Base-by-base conservation (phyloP, 92 coral and sea anemone genomes). In the Hydrozoanthus gracilis region DNA sequence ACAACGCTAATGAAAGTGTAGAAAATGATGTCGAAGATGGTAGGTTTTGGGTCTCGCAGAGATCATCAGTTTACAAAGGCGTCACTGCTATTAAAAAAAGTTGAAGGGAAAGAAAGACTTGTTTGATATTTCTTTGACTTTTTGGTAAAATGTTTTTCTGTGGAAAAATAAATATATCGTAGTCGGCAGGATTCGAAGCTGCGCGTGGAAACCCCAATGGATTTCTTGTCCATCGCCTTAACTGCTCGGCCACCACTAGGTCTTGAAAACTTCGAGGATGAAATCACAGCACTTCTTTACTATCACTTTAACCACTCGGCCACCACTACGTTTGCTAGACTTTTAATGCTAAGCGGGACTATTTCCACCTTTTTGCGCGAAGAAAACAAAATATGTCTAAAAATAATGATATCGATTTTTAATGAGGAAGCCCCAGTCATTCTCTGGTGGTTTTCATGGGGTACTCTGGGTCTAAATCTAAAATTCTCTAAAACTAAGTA, bases 171-270 rank as follows among this genome's bases (percentile, higher is more conserved):
- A 27, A 27, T 27, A 27, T 0, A 27, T 27, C 93, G 93, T 91
- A 91, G 93, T 91, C 91, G 92, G 92, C 92, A 91, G 94, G 94
- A 91, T 91, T 91, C 89, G 94, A 91, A 91, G 92, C 92, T 91
- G 90, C 92, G 93, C 92, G 92, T 91, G 95, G 86, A 89, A 78
- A 92, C 86, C 95, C 95, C 95, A 92, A 92, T 84, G 86, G 92
- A 86, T 92, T 89, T 89, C 92, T 89, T 89, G 92, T 92, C 92
- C 88, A 90, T 89, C 89, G 91, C 92, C 91, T 88, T 88, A 88
- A 88, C 91, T 88, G 71, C 91, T 88, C 91, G 91, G 91, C 88
- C 71, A 66, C 2, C 44, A 66, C 71, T 66, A 66, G 3, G 15
- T 8, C 8, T 13, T 13, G 3, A 16, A 4, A 4, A 13, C 12